A percentile compares a stretch with the other conserved stretches of the same genome.
Evolutionary conservation across 2,113 vertebrate genomes (phyloP).

Genomic region (Prinia subflava): DNA sequence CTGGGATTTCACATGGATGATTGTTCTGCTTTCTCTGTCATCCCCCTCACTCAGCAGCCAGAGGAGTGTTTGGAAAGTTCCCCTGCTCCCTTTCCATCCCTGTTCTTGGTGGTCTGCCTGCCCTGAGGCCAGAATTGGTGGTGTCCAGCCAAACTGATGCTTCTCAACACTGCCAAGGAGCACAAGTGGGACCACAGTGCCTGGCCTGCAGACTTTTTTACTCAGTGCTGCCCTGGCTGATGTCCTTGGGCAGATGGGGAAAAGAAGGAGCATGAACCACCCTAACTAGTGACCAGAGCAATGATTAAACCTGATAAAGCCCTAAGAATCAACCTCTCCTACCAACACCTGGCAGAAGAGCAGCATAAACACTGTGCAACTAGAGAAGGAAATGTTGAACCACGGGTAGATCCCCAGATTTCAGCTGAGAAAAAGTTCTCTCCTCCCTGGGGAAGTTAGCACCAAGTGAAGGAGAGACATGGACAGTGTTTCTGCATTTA

Average conservation of each 20-base stretch:
- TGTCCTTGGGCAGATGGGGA: background rate
- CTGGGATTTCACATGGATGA: background rate
- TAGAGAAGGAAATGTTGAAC: background rate
- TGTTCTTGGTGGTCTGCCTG: background rate
- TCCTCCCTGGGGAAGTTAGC: background rate
- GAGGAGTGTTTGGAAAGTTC: background rate
- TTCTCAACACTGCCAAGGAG: background rate
- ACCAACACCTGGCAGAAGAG: background rate
- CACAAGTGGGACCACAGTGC: background rate
- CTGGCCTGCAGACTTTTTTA: background rate
- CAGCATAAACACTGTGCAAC: background rate
- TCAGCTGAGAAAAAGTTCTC: background rate
- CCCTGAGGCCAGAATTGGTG: background rate
- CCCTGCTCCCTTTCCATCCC: background rate
- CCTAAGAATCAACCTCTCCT: background rate
- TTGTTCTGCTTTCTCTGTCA: background rate
- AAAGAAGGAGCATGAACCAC: background rate
- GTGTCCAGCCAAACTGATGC: background rate
- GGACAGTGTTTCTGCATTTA: background rate
- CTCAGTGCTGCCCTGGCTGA: accelerated
- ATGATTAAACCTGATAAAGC: background rate
- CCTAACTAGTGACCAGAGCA: background rate
- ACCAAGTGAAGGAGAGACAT: background rate
- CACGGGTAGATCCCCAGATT: background rate
- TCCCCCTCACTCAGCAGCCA: background rate